A percentile compares a stretch with the other conserved stretches of the same genome.
Conservation (phyloP, 2,797 vertebrate species). For the Etheostoma nigrum region DNA sequence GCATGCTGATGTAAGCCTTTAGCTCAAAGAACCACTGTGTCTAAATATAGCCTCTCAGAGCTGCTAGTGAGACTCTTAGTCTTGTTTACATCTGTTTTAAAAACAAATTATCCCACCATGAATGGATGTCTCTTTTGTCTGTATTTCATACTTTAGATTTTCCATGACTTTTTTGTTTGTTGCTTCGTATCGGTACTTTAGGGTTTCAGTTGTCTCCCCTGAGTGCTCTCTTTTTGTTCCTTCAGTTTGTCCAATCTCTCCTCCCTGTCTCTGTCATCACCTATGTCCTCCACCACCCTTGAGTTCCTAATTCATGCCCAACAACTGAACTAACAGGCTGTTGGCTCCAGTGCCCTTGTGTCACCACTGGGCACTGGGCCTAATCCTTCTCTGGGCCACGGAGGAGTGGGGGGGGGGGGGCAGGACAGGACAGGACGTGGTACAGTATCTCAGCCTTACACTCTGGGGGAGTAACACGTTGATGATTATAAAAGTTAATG, state of each 20-base stretch:
- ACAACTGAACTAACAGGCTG: conserved; percentile 71
- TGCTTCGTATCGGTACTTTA: conserved; percentile 12
- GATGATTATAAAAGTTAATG: conserved; percentile 8
- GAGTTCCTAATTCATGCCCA: conserved; percentile 57
- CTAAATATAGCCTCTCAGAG: neutral
- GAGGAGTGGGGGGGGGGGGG: neutral
- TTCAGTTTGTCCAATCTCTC: conserved; percentile 20
- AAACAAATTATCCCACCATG: neutral
- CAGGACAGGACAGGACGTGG: neutral
- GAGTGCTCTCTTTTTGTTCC: conserved; percentile 27
- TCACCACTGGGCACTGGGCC: conserved; percentile 72
- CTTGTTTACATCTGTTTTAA: neutral
- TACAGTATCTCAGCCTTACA: conserved; percentile 40
- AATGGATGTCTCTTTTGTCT: neutral
- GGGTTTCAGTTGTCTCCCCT: conserved; percentile 23
- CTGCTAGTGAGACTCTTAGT: neutral
- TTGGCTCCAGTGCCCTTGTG: conserved; percentile 66
- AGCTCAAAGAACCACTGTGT: neutral
- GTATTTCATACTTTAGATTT: conserved; percentile 4
- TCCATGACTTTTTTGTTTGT: conserved; percentile 8
- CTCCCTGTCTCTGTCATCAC: conserved; percentile 39
- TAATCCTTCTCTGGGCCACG: conserved; percentile 66
- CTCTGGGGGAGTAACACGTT: neutral
- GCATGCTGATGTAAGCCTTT: conserved; percentile 1
- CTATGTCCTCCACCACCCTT: conserved; percentile 23